phyloP scores from a whole-genome alignment of 2,113 vertebrate genomes.

The Sisor rabdophorus region DNA sequence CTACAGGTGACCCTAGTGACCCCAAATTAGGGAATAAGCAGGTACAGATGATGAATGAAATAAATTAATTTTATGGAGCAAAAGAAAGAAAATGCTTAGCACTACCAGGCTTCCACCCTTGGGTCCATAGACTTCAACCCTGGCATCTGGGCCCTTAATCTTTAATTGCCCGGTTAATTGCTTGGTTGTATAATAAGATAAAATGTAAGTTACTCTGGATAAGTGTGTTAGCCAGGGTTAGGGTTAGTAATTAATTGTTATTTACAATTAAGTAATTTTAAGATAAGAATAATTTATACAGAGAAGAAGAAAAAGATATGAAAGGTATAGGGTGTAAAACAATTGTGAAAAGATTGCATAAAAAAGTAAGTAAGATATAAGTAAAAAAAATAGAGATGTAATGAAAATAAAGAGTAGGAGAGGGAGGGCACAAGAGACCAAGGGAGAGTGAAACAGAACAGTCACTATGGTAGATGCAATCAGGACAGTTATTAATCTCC shows the following conservation, averaged over 20 bases:
- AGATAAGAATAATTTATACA: neutral
- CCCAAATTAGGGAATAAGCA: too few relatives aligned
- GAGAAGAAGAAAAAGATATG: neutral
- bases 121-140: too few relatives aligned
- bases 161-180: too few relatives aligned
- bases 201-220: too few relatives aligned
- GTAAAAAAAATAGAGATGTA: neutral
- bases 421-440: neutral
- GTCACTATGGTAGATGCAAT: slow-evolving; percentile 43
- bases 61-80: neutral
- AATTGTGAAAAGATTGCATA: neutral
- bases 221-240: too few relatives aligned
- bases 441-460: slow-evolving; percentile 9
- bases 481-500: slow-evolving; percentile 50
- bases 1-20: too few relatives aligned
- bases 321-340: neutral
- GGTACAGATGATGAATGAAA: too few relatives aligned
- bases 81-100: neutral
- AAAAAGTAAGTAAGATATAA: neutral
- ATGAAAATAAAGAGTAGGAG: neutral
- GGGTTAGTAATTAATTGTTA: too few relatives aligned
- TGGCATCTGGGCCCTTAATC: too few relatives aligned
- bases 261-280: too few relatives aligned
- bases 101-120: too few relatives aligned
- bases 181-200: too few relatives aligned